phyloP scores from a whole-genome alignment of 2,113 vertebrate species.

The Pontoporia blainvillei region DNA sequence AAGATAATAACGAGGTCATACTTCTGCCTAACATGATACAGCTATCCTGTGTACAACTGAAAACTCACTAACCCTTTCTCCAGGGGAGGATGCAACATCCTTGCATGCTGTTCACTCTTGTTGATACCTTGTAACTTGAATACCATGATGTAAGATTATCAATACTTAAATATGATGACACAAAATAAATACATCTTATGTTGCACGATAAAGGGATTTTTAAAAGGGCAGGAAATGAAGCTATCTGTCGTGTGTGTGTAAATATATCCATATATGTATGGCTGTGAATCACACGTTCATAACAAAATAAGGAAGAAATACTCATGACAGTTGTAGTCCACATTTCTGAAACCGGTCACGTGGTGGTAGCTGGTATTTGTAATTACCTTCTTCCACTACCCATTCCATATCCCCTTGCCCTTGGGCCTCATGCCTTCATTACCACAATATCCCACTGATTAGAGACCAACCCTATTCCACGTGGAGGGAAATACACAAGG shows the following conservation, averaged over 20 bases:
- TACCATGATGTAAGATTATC: background rate
- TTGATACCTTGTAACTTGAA: background rate
- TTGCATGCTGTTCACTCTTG: background rate
- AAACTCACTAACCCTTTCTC: background rate
- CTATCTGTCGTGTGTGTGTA: background rate
- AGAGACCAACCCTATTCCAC: background rate
- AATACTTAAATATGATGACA: background rate
- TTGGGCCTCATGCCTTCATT: no score
- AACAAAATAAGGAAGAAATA: background rate
- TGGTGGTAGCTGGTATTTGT: background rate
- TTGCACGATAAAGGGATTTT: background rate
- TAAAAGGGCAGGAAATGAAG: background rate
- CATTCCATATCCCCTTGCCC: background rate
- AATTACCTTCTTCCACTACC: background rate
- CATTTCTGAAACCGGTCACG: background rate
- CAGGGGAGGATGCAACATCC: background rate
- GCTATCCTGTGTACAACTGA: background rate
- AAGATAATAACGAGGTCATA: background rate
- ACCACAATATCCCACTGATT: background rate
- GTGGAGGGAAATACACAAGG: background rate
- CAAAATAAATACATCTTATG: background rate
- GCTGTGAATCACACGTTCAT: background rate
- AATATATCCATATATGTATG: no score
- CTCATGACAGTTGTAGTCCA: background rate
- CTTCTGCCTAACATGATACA: no score